Evolutionary conservation across 2,113 vertebrate species (phyloP), one percentile per base, ranked within the genome.

Genomic region (Pangasianodon hypophthalmus): DNA sequence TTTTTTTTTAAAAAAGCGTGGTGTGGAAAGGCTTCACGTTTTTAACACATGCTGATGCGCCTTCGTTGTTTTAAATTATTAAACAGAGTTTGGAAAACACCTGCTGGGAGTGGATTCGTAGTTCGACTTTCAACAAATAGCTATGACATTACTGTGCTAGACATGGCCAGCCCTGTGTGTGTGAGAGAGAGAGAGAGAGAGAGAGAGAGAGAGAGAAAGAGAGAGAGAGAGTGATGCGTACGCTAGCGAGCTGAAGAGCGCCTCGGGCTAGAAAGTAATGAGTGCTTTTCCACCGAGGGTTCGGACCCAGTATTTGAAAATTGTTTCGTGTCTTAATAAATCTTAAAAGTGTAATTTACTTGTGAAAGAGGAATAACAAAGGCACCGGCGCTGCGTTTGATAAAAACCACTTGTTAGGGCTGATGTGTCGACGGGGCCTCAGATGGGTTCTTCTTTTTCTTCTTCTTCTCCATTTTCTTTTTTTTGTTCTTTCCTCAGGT

Each of bases 321-420:
- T 96, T 96, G 97, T 97, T 98, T 98, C 96, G 97, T 97, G 97
- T 98, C 97, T 98, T 98, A 97, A 99, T 98, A 99, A 98, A 98
- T 97, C 97, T 97, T 98, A 97, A 98, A 98, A 97, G 97, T 98
- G 97, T 98, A 97, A 98, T 98, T 98, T 98, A 97, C 96, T 97
- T 96, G 95, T 95, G 96, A 97, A 97, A 96, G 94, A 96, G 94
- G 96, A 97, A 97, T 97, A 98, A 97, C 97, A 98, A 97, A 98
- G 97, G 96, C 95, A 95, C 94, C 94, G 94, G 96, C 95, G 94
- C 95, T 95, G 93, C 93, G 95, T 96, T 96, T 96, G 96, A 97
- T 97, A 97, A 90, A 96, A 95, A 96, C 95, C 95, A 97, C 97
- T 97, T 97, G 96, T 97, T 97, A 97, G 95, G 95, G 96, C 96